Evolutionary conservation across 2,888 invertebrate species (phyloP).

Genomic region (Drosophila rellima): DNA sequence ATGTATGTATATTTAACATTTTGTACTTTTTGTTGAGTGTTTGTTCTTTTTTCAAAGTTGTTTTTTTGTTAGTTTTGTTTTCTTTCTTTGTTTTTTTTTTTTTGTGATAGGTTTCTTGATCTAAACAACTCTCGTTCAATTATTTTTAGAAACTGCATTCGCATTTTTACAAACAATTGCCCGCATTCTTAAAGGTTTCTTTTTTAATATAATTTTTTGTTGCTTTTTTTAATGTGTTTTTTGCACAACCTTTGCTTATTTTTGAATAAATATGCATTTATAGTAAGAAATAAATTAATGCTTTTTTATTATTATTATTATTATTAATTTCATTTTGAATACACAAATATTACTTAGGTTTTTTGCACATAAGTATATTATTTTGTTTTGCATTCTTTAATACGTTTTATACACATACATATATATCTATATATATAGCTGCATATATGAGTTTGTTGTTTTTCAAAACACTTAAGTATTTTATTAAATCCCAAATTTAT

Average conservation of each 20-base stretch:
- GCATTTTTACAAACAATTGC: conserved; percentile 65
- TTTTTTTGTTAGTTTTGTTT: conserved; percentile 44
- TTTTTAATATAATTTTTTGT: conserved; percentile 69
- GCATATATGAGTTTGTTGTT: conserved; percentile 65
- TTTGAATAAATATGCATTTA: conserved; percentile 81
- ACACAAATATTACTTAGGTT: conserved; percentile 64
- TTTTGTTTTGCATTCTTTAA: conserved; percentile 40
- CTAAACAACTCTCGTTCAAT: conserved; percentile 41
- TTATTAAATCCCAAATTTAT: conserved; percentile 21
- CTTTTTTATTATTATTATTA: conserved; percentile 58
- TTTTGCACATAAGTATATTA: conserved; percentile 56
- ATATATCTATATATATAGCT: conserved; percentile 70
- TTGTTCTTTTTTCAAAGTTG: conserved; percentile 63
- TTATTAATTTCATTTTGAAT: conserved; percentile 60
- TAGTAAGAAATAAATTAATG: conserved; percentile 82
- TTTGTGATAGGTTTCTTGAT: conserved; percentile 60
- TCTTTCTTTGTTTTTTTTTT: conserved; percentile 32
- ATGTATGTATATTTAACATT: conserved; percentile 80
- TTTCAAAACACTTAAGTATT: conserved; percentile 69
- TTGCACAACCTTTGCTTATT: conserved; percentile 81
- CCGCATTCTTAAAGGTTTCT: conserved; percentile 54
- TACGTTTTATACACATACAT: conserved; percentile 61
- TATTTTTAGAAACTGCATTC: conserved; percentile 44
- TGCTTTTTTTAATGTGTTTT: conserved; percentile 74
- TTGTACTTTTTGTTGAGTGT: conserved; percentile 82